A percentile compares a stretch with the other conserved stretches of the same genome.
Evolutionary conservation across 1,140 invertebrate genomes (phyloP).

Genomic region (Periplaneta americana): DNA sequence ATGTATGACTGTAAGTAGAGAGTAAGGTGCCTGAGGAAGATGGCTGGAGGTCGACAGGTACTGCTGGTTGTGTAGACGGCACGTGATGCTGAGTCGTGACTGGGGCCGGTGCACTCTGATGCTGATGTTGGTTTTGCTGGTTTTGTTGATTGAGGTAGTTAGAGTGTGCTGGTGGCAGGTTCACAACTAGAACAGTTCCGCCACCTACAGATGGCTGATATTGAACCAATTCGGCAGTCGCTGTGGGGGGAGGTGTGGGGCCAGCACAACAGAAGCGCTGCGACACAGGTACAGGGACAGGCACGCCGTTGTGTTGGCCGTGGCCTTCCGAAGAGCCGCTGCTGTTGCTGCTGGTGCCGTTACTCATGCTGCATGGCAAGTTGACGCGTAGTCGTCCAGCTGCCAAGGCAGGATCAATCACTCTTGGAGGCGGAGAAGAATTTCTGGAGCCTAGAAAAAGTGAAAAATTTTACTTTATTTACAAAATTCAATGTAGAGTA

Average conservation of each 20-base stretch:
- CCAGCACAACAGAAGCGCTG: constrained; percentile 18
- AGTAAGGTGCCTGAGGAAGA: constrained; percentile 41
- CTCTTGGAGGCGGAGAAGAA: constrained; percentile 6
- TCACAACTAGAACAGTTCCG: constrained; percentile 71
- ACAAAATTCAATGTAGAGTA: too few relatives aligned
- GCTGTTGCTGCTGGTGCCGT: constrained; percentile 27
- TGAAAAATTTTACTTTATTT: constrained; percentile 17
- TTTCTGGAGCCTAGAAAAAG: constrained; percentile 1
- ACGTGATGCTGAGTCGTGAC: background rate
- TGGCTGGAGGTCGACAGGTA: constrained; percentile 22
- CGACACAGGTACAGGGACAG: constrained; percentile 26
- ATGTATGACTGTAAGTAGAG: constrained; percentile 53
- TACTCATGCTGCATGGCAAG: background rate
- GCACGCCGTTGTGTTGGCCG: background rate
- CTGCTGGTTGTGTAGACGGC: background rate
- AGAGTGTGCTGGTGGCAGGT: constrained; percentile 56
- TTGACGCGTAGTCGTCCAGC: constrained; percentile 1
- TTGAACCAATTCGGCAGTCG: constrained; percentile 48
- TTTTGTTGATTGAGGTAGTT: constrained; percentile 36
- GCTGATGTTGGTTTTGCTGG: constrained; percentile 22
- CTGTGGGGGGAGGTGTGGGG: constrained; percentile 11
- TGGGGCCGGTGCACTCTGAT: background rate
- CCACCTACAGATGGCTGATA: constrained; percentile 54
- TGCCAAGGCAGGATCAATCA: background rate
- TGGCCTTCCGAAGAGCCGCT: constrained; percentile 19